Conservation (phyloP, 1,140 invertebrate genomes). For the Lasaia peninsularis region DNA sequence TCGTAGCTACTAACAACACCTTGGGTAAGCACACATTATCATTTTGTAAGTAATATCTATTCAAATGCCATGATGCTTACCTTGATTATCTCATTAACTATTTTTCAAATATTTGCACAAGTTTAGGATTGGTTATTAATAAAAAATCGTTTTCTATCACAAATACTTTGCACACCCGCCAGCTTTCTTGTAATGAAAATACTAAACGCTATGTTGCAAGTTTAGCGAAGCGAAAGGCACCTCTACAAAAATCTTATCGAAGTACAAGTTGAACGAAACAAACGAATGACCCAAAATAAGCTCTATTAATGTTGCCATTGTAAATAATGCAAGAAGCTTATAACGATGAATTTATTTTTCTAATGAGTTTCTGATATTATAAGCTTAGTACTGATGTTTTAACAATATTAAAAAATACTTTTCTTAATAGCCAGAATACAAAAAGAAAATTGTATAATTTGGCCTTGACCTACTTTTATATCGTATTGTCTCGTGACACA, state of each 20-base stretch:
- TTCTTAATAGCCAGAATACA: background rate
- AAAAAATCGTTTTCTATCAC: conserved; percentile 33
- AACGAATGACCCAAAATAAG: conserved; percentile 77
- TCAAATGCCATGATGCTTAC: conserved; percentile 54
- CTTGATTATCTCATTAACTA: conserved; percentile 71
- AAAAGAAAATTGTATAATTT: conserved; percentile 12
- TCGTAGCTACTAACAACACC: conserved; percentile 35
- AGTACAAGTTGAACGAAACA: conserved; percentile 74
- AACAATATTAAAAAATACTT: conserved; percentile 7
- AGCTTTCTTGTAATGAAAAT: conserved; percentile 75
- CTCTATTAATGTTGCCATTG: conserved; percentile 68
- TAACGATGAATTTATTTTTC: conserved; percentile 22
- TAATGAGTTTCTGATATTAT: background rate
- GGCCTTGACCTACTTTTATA: conserved; percentile 53
- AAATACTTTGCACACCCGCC: conserved; percentile 75
- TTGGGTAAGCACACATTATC: conserved; percentile 42
- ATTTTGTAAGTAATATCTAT: conserved; percentile 34
- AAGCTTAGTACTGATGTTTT: background rate
- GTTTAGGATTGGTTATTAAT: conserved; percentile 9
- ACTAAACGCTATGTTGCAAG: conserved; percentile 74
- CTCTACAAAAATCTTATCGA: conserved; percentile 70
- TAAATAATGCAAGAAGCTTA: conserved; percentile 61
- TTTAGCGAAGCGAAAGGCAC: conserved; percentile 76
- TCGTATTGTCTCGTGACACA: conserved; percentile 45
- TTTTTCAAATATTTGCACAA: conserved; percentile 35